phyloP scores from a whole-genome alignment of 2,888 invertebrate genomes.

The Gymnoscelis rufifasciata region DNA sequence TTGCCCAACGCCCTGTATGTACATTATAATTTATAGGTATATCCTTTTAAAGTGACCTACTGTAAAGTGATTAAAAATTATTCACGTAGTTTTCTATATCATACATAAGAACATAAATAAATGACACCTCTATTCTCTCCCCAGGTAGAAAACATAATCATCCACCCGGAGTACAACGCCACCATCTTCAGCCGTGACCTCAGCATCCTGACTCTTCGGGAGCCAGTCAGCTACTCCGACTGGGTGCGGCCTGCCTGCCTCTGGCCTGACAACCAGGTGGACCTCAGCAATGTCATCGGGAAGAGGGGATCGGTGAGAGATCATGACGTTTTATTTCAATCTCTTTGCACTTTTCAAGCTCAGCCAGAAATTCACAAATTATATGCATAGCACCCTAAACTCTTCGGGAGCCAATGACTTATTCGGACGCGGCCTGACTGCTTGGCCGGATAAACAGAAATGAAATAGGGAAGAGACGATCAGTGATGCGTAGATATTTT shows the following conservation, averaged over 20 bases:
- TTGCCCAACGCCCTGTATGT: too few species aligned
- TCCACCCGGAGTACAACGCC: constrained; percentile 79
- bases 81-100: neutral
- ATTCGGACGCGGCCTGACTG: too few species aligned
- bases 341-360: neutral
- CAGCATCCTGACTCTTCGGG: constrained; percentile 74
- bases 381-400: too few species aligned
- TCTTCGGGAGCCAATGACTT: too few species aligned
- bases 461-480: too few species aligned
- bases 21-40: too few species aligned
- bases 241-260: constrained; percentile 81
- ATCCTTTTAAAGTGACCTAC: too few species aligned
- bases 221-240: constrained; percentile 68
- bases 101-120: too few species aligned
- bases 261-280: constrained; percentile 72
- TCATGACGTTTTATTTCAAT: too few species aligned
- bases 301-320: constrained; percentile 70
- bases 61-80: too few species aligned
- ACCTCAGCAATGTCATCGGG: constrained; percentile 62
- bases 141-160: constrained; percentile 64
- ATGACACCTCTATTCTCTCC: constrained; percentile 21
- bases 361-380: neutral
- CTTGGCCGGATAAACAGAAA: too few species aligned
- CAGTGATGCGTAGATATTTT: too few species aligned
- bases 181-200: constrained; percentile 77